A percentile compares a stretch with the other conserved stretches of the same genome.
These are phyloP conservation scores for Pan paniscus DNA, from an alignment of 2,113 vertebrate species.

Conservation along the genomic window DNA sequence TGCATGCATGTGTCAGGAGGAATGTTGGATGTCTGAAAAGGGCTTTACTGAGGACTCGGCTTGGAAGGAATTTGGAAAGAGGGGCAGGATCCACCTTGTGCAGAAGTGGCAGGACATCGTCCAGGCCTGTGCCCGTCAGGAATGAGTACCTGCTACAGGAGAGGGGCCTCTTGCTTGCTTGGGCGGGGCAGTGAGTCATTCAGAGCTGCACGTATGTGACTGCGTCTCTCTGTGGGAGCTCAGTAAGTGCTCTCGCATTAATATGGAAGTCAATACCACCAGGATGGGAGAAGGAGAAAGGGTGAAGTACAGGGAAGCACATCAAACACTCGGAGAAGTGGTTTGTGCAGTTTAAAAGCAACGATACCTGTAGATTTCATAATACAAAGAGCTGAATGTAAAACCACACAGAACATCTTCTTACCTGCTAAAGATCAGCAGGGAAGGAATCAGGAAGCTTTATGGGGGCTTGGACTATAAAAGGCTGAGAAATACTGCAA, in stretches of 20 bases:
- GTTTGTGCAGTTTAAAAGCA: background rate
- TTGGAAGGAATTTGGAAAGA: background rate
- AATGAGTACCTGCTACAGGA: fast-evolving
- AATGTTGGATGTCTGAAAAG: background rate
- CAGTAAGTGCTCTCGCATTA: background rate
- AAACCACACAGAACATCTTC: constrained; percentile 19
- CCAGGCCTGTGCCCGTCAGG: fast-evolving
- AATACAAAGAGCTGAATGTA: background rate
- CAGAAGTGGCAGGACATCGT: fast-evolving
- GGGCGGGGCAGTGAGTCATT: background rate
- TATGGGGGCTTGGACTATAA: background rate
- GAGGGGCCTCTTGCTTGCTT: too few species aligned
- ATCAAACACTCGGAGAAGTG: background rate
- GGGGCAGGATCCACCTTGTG: fast-evolving
- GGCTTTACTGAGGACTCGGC: background rate
- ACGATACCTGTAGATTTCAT: background rate
- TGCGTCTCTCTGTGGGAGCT: background rate
- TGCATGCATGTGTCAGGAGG: background rate
- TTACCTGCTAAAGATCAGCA: constrained; percentile 12
- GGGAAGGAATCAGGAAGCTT: constrained; percentile 41
- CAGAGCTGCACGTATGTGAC: background rate
- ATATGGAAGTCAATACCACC: background rate
- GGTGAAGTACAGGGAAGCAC: background rate
- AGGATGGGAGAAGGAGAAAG: background rate
- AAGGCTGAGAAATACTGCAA: constrained; percentile 12